Conservation (phyloP, 2,888 invertebrate genomes). For the Allolobophora icterica region DNA sequence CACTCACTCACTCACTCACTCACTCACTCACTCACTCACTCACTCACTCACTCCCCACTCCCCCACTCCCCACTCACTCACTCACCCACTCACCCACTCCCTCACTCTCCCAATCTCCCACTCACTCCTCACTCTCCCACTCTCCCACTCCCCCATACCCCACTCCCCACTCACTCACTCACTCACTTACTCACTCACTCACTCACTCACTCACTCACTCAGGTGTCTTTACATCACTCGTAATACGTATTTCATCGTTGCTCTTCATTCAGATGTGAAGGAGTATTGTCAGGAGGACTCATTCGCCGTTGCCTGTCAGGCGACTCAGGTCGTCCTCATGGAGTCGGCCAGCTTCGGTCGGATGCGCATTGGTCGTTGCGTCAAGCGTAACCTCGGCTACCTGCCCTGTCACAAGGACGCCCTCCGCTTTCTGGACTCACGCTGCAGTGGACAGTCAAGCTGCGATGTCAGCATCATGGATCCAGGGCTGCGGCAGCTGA, state of each 20-base stretch:
- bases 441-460: conserved; percentile 39
- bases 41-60: not conserved
- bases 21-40: not conserved
- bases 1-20: no score
- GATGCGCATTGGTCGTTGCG: conserved; percentile 35
- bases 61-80: not conserved
- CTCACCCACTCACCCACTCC: not conserved
- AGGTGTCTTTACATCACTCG: no score
- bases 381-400: conserved; percentile 39
- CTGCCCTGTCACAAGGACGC: conserved; percentile 38
- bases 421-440: conserved; percentile 30
- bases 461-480: conserved; percentile 43
- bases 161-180: no score
- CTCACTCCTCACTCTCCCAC: no score
- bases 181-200: no score
- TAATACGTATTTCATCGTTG: not conserved
- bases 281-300: conserved; percentile 44
- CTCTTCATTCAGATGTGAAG: not conserved
- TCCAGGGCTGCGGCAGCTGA: conserved; percentile 26
- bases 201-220: no score
- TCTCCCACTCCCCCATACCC: no score
- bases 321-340: conserved; percentile 34
- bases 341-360: conserved; percentile 39
- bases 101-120: not conserved
- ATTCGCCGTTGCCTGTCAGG: conserved; percentile 30